Evolutionary conservation across 2,888 invertebrate genomes (phyloP).

Genomic region (Eupithecia vulgata): DNA sequence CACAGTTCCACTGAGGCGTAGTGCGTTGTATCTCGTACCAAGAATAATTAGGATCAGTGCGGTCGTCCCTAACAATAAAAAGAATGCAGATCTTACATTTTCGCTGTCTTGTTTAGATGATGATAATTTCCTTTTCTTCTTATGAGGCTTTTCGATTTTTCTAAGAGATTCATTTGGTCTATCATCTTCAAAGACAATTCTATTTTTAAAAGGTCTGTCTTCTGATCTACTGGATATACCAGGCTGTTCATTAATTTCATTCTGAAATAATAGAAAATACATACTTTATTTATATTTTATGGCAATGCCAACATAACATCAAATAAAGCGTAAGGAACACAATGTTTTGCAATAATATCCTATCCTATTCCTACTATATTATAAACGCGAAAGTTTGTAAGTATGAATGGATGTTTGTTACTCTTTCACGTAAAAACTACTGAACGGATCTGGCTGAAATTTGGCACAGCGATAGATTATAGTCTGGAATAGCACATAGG

Average conservation of each 20-base stretch:
- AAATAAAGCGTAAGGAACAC: background rate
- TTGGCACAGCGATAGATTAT: too few relatives aligned
- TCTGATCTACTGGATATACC: conserved; percentile 6
- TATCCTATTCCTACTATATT: too few relatives aligned
- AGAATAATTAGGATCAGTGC: too few relatives aligned
- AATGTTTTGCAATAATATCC: too few relatives aligned
- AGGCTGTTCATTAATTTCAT: background rate
- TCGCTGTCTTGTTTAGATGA: conserved; percentile 16
- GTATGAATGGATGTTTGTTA: too few relatives aligned
- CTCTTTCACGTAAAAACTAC: too few relatives aligned
- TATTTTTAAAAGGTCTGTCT: background rate
- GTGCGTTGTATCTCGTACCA: too few relatives aligned
- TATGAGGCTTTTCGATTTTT: conserved; percentile 10
- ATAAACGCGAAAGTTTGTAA: too few relatives aligned
- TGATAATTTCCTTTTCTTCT: conserved; percentile 21
- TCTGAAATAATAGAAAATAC: background rate
- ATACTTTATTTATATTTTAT: background rate
- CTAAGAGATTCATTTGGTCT: background rate
- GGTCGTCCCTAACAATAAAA: background rate
- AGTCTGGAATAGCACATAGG: too few relatives aligned
- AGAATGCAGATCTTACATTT: conserved; percentile 6
- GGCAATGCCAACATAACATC: background rate
- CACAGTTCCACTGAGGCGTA: too few relatives aligned
- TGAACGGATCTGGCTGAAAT: too few relatives aligned
- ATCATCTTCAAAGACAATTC: conserved; percentile 26